Evolutionary conservation across 2,888 invertebrate genomes (phyloP), one percentile per base, ranked within the genome.

Genomic region (Lucinisca nassula): DNA sequence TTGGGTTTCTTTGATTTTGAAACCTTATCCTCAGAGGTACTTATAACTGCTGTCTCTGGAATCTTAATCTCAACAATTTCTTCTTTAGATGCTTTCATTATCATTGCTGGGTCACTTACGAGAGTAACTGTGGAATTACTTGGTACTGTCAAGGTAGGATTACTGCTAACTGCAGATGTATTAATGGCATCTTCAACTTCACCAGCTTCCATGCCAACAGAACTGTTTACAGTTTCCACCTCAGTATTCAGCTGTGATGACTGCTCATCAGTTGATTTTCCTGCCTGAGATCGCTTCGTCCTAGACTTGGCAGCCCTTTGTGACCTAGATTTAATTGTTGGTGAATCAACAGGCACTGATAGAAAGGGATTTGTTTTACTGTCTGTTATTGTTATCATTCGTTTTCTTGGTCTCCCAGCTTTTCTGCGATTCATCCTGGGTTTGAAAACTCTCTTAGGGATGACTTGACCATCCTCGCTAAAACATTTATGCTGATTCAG

Each of bases 401-500:
- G 87, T 79, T 95, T 95, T 45, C 92, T 89, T 0, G 95, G 95
- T 37, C 95, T 84, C 6, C 95, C 94, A 45, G 94, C 91, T 82
- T 94, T 94, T 37, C 94, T 85, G 30, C 92, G 92, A 38, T 91
- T 86, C 21, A 92, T 84, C 10, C 93, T 79, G 6, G 93, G 93
- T 55, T 92, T 85, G 83, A 94, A 95, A 3, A 91, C 88, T 72
- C 90, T 87, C 61, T 92, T 92, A 12, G 85, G 77, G 27, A 89
- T 91, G 12, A 85, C 51, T 45, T 91, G 87, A 0, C 93, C 92
- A 24, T 90, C 89, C 40, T 91, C 86, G 21, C 92, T 92, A 49
- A 87, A 88, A 92, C 95, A 96, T 81, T 94, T 94, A 89, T 96
- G 96, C 55, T 94, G 94, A 21, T 92, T 89, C 72, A 94, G 93